Percentiles rank a stretch among this genome's conserved stretches.
Conservation (phyloP, 2,797 vertebrate species). For the Sebastiscus albofasciatus region DNA sequence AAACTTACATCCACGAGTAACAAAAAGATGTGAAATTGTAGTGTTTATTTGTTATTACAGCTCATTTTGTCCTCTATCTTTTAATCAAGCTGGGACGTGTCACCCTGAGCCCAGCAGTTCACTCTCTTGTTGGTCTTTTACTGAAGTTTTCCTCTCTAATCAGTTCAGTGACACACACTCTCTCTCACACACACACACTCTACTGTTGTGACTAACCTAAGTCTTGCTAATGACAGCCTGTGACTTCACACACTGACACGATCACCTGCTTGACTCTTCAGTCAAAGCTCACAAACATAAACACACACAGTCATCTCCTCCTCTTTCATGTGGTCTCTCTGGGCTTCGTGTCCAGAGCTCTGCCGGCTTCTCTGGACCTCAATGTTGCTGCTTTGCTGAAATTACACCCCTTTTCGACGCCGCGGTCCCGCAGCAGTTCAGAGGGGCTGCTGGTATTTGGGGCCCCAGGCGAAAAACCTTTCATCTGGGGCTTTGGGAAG, state of each 20-base stretch:
- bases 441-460: constrained; percentile 75
- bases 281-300: constrained; percentile 26
- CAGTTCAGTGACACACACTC: constrained; percentile 25
- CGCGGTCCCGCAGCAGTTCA: constrained; percentile 63
- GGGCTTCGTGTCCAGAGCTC: constrained; percentile 27
- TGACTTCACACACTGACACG: constrained; percentile 32
- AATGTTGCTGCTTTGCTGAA: constrained; percentile 62
- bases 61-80: constrained; percentile 48
- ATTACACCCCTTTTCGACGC: constrained; percentile 60
- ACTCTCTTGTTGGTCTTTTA: constrained; percentile 45
- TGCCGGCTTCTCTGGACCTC: constrained; percentile 33
- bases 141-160: constrained; percentile 60
- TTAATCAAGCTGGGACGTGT: constrained; percentile 52
- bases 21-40: constrained; percentile 33
- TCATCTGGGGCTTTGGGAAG: constrained; percentile 78
- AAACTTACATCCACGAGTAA: constrained; percentile 11
- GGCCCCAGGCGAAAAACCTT: constrained; percentile 78
- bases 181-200: constrained; percentile 14
- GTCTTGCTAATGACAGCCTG: constrained; percentile 57
- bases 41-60: constrained; percentile 48
- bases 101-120: constrained; percentile 29
- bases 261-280: constrained; percentile 40
- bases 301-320: constrained; percentile 18
- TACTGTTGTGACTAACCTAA: constrained; percentile 35
- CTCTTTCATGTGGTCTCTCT: constrained; percentile 48